phyloP scores from a whole-genome alignment of 2,797 vertebrate genomes.

The Danio albolineatus region DNA sequence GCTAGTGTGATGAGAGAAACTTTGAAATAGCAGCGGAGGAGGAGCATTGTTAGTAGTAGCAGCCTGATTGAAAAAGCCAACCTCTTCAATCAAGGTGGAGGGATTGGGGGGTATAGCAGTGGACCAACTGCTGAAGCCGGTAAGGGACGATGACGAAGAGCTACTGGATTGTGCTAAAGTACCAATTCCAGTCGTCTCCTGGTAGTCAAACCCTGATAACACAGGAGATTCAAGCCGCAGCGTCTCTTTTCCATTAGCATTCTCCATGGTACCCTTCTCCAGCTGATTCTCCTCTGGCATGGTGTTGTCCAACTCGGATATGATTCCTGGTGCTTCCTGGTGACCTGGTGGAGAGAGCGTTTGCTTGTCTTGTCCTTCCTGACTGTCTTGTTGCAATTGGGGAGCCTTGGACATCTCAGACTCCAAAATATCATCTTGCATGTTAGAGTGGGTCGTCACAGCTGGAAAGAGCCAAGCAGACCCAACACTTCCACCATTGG shows the following conservation, averaged over 20 bases:
- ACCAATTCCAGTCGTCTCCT: conserved; percentile 92
- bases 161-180: conserved; percentile 88
- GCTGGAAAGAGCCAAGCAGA: conserved; percentile 97
- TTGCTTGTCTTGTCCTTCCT: conserved; percentile 87
- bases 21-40: conserved; percentile 95
- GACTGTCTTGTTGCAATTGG: conserved; percentile 84
- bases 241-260: conserved; percentile 90
- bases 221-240: conserved; percentile 95
- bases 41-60: conserved; percentile 94
- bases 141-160: conserved; percentile 92
- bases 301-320: conserved; percentile 89
- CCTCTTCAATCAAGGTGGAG: conserved; percentile 94
- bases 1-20: conserved; percentile 96
- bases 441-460: conserved; percentile 93
- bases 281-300: conserved; percentile 89
- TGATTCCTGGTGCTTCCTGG: conserved; percentile 88
- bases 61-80: conserved; percentile 93
- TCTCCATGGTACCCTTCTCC: conserved; percentile 90
- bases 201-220: conserved; percentile 95
- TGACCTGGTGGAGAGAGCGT: conserved; percentile 82
- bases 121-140: conserved; percentile 98
- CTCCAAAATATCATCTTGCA: conserved; percentile 99
- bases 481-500: conserved; percentile 92
- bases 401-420: conserved; percentile 96
- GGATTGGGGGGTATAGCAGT: conserved; percentile 94